Conservation (phyloP, 1,140 invertebrate genomes). For the Drosophila pectinifera region DNA sequence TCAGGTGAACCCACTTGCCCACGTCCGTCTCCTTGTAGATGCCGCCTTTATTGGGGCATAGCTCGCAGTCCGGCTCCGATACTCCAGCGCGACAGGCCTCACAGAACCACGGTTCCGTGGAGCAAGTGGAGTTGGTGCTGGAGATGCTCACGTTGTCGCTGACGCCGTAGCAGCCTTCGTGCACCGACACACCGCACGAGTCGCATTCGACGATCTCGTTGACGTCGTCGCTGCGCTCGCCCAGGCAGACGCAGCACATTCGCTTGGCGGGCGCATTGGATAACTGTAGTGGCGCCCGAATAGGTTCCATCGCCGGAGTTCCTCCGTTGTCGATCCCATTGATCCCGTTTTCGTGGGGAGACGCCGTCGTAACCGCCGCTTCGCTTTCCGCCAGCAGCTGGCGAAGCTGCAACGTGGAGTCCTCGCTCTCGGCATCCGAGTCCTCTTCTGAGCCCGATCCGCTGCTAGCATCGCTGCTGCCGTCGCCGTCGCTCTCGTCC, state of each 20-base stretch:
- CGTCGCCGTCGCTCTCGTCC: constrained; percentile 85
- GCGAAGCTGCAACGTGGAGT: constrained; percentile 79
- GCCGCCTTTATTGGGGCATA: constrained; percentile 95
- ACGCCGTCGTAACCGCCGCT: constrained; percentile 9
- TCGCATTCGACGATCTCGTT: constrained; percentile 99
- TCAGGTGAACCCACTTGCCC: constrained; percentile 98
- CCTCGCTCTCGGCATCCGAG: constrained; percentile 75
- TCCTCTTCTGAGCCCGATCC: constrained; percentile 84
- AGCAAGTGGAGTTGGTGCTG: constrained; percentile 95
- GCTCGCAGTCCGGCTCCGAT: constrained; percentile 93
- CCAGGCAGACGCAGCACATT: constrained; percentile 97
- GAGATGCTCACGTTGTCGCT: constrained; percentile 96
- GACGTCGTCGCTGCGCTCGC: constrained; percentile 95
- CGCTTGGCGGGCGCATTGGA: constrained; percentile 83
- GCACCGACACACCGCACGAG: constrained; percentile 97
- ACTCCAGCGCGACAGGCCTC: constrained; percentile 98
- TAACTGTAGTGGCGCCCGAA: constrained; percentile 23
- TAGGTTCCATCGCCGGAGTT: neutral
- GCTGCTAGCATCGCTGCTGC: constrained; percentile 72
- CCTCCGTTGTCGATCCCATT: constrained; percentile 23
- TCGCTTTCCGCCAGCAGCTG: constrained; percentile 59
- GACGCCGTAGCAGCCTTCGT: constrained; percentile 99
- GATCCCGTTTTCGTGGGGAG: constrained; percentile 18
- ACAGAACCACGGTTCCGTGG: constrained; percentile 99
- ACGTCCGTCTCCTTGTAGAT: constrained; percentile 98